These are phyloP conservation scores for Pomacea canaliculata DNA, from an alignment of 2,888 invertebrate genomes.

Conservation along the genomic window DNA sequence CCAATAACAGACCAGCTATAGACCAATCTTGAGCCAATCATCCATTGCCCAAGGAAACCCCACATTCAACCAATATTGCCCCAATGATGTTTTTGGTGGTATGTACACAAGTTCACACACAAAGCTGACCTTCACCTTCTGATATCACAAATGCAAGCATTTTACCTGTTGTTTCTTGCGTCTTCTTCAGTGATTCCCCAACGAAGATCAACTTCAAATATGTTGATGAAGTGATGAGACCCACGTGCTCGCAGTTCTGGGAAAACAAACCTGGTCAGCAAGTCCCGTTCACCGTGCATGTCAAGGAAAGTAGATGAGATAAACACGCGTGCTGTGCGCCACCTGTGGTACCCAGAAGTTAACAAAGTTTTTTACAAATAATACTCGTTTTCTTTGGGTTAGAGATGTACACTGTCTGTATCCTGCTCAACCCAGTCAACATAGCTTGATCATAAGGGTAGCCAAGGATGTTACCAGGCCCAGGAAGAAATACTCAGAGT, in stretches of 20 bases:
- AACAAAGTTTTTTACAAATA: background rate
- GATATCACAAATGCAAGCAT: too few relatives aligned
- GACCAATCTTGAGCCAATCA: too few relatives aligned
- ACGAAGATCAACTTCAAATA: conserved; percentile 71
- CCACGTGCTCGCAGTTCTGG: conserved; percentile 70
- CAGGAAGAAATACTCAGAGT: too few relatives aligned
- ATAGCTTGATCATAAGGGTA: too few relatives aligned
- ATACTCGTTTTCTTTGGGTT: background rate
- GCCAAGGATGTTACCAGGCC: too few relatives aligned
- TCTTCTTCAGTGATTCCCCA: conserved; percentile 72
- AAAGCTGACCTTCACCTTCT: too few relatives aligned
- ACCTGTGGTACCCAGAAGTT: conserved; percentile 52
- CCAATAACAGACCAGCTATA: too few relatives aligned
- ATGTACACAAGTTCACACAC: too few relatives aligned
- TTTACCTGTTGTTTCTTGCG: conserved; percentile 60
- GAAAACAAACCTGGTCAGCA: conserved; percentile 70
- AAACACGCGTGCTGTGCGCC: conserved; percentile 70
- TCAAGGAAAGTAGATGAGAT: conserved; percentile 73
- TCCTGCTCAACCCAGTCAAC: too few relatives aligned
- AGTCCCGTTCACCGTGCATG: conserved; percentile 72
- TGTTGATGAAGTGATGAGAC: conserved; percentile 62
- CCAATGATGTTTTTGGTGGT: too few relatives aligned
- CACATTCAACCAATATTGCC: too few relatives aligned
- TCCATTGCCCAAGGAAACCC: too few relatives aligned
- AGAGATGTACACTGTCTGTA: background rate